Percentiles rank a stretch among this genome's conserved stretches.
Conservation (phyloP, 2,113 vertebrate genomes). For the Tricholaema leucomelas region DNA sequence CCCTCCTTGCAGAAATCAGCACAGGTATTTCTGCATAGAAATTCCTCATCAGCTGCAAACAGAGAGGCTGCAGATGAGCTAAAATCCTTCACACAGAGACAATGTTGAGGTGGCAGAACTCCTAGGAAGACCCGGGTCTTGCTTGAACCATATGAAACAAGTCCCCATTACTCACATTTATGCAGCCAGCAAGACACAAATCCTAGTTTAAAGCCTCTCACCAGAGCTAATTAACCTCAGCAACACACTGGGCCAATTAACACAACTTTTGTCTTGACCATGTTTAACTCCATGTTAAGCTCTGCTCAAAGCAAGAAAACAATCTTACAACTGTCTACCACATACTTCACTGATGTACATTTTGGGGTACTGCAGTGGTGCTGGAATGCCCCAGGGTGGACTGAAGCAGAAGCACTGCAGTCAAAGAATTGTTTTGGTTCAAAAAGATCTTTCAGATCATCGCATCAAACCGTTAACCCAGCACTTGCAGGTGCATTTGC, state of each 20-base stretch:
- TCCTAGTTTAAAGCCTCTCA: background rate
- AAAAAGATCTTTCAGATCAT: background rate
- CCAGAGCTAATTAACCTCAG: background rate
- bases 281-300: accelerated
- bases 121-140: background rate
- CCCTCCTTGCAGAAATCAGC: background rate
- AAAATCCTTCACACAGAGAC: background rate
- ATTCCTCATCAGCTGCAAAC: accelerated
- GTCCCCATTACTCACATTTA: background rate
- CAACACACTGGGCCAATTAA: background rate
- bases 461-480: background rate
- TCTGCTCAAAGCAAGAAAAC: background rate
- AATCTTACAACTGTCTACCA: background rate
- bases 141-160: background rate
- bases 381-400: background rate
- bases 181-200: background rate
- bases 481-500: background rate
- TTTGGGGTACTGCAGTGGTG: too few species aligned
- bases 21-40: too few species aligned
- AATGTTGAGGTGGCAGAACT: background rate
- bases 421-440: background rate
- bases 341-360: too few species aligned
- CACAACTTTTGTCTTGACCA: background rate
- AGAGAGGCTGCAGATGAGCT: background rate
- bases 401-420: too few species aligned